Conservation (phyloP, 2,797 vertebrate species). For the Limosa lapponica region DNA sequence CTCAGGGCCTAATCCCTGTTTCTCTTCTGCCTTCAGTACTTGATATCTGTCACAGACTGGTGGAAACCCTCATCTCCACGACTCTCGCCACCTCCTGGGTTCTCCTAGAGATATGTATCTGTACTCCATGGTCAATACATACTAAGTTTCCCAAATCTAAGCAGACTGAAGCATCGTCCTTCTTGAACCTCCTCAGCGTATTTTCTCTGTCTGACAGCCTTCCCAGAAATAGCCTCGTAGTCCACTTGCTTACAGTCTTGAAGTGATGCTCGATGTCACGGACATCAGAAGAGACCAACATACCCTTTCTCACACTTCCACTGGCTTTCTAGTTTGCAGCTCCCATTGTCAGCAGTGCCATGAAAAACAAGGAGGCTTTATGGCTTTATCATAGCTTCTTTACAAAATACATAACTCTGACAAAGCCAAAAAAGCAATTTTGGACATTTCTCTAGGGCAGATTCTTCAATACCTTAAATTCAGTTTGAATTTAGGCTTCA, state of each 20-base stretch:
- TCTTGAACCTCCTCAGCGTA: neutral
- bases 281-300: neutral
- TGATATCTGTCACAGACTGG: neutral
- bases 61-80: neutral
- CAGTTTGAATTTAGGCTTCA: neutral
- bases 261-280: fast-evolving
- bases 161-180: neutral
- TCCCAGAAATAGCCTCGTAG: neutral
- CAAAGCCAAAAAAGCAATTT: neutral
- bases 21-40: neutral
- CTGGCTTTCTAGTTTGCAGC: neutral
- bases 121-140: neutral
- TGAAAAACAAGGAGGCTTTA: neutral
- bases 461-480: neutral
- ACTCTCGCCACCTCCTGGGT: neutral
- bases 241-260: neutral
- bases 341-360: neutral
- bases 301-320: neutral
- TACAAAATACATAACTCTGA: neutral
- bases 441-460: neutral
- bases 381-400: neutral
- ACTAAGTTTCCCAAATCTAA: neutral
- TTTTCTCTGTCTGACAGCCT: neutral
- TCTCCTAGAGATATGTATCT: neutral
- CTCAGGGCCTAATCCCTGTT: neutral